These are phyloP conservation scores for Thysanoteuthis rhombus DNA, from an alignment of 2,888 invertebrate species.

Conservation along the genomic window DNA sequence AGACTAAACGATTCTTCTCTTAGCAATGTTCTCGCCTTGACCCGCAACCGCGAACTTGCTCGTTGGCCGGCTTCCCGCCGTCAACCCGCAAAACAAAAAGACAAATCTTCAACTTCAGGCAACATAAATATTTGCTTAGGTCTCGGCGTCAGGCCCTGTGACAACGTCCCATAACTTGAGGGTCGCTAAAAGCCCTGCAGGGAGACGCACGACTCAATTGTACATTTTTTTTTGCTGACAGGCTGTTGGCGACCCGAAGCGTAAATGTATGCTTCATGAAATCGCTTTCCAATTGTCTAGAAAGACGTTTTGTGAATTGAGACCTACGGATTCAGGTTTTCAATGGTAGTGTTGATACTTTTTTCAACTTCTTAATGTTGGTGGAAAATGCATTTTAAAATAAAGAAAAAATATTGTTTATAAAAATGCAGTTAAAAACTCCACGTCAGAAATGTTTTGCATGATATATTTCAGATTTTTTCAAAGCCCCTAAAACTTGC, in stretches of 20 bases:
- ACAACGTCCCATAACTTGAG: background rate
- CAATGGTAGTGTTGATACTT: background rate
- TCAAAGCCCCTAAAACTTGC: no score
- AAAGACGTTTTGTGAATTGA: background rate
- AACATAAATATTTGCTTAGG: background rate
- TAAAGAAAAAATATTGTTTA: background rate
- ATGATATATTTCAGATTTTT: no score
- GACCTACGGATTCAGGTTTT: background rate
- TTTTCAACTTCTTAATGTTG: background rate
- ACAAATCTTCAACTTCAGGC: no score
- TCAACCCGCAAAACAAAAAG: background rate
- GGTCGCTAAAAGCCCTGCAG: background rate
- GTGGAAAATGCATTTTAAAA: background rate
- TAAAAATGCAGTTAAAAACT: no score
- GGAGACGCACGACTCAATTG: background rate
- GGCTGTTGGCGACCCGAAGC: background rate
- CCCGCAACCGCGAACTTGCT: background rate
- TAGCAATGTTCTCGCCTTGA: background rate
- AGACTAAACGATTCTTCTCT: background rate
- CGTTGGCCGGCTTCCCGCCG: background rate
- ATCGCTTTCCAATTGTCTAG: background rate
- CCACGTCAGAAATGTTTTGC: no score
- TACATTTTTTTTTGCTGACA: background rate
- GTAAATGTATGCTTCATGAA: background rate
- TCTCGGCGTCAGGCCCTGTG: background rate